A percentile compares a stretch with the other conserved stretches of the same genome.
phyloP scores from a whole-genome alignment of 1,140 invertebrate genomes.

The Druon quercuslanigerum region DNA sequence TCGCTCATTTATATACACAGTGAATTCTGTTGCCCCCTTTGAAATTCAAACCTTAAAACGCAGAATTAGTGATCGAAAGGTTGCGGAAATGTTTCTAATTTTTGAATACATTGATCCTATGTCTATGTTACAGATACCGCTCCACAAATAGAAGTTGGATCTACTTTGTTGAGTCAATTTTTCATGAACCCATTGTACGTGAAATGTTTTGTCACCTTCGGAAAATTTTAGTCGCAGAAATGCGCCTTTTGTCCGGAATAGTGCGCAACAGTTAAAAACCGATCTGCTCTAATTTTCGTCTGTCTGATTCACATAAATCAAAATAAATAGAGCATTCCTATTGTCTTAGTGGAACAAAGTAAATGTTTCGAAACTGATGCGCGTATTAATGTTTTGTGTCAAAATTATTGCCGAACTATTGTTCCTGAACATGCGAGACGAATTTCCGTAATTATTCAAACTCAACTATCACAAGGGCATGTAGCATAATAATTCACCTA shows the following conservation, averaged over 20 bases:
- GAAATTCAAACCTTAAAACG: too few species aligned
- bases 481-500: constrained; percentile 15
- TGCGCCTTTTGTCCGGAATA: not conserved
- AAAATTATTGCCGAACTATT: constrained; percentile 21
- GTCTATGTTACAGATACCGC: too few species aligned
- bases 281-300: not conserved
- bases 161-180: not conserved
- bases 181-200: not conserved
- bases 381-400: constrained; percentile 12
- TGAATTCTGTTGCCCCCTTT: too few species aligned
- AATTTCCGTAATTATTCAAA: constrained; percentile 15
- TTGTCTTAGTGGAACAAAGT: not conserved
- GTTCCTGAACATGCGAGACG: constrained; percentile 8
- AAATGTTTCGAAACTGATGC: constrained; percentile 3
- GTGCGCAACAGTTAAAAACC: too few species aligned
- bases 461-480: not conserved
- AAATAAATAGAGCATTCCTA: not conserved
- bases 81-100: too few species aligned
- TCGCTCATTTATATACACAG: not conserved
- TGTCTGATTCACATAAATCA: not conserved
- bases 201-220: not conserved
- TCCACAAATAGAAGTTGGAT: too few species aligned
- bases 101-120: too few species aligned
- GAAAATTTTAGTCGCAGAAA: not conserved
- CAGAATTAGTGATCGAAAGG: too few species aligned